Evolutionary conservation across 37 sponge, comb jelly and placozoan species (phyloP), one percentile per base, ranked within the genome.

Genomic region (Eunapius fragilis): DNA sequence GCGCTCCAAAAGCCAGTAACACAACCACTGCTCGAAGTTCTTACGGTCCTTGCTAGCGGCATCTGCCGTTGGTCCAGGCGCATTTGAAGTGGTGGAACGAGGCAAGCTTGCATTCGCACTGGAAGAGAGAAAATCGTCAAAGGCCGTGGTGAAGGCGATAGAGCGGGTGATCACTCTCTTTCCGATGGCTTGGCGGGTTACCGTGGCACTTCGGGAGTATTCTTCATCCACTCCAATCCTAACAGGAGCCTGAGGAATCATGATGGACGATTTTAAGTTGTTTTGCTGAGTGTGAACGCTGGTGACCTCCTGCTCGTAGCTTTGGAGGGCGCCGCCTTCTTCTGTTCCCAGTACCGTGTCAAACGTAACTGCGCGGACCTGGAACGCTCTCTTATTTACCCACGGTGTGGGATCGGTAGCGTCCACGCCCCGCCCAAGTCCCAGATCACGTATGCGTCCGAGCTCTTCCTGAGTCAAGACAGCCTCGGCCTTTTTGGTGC

Each of bases 391-490:
- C 78, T 92, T 92, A 50, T 88, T 71, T 3, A 68, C 23, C 93
- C 93, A 92, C 11, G 93, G 93, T 31, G 84, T 79, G 10, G 70
- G 73, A 26, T 74, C 38, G 25, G 93, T 85, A 23, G 89, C 89
- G 38, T 92, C 93, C 30, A 92, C 36, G 6, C 93, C 93, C 38
- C 93, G 37, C 38, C 93, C 93, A 4, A 92, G 86, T 17, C 93
- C 93, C 0, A 92, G 78, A 68, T 85, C 88, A 25, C 71, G 26
- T 28, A 92, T 80, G 6, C 89, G 82, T 19, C 68, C 76, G 0
- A 80, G 33, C 24, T 84, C 84, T 2, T 58, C 70, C 0, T 23
- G 33, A 37, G 72, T 35, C 2, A 89, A 25, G 36, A 83, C 84
- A 11, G 80, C 37, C 1, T 72, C 80, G 10, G 74, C 74, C 31